Base-by-base conservation (phyloP, 2,888 invertebrate species). In the Scaptomyza caliginosa region DNA sequence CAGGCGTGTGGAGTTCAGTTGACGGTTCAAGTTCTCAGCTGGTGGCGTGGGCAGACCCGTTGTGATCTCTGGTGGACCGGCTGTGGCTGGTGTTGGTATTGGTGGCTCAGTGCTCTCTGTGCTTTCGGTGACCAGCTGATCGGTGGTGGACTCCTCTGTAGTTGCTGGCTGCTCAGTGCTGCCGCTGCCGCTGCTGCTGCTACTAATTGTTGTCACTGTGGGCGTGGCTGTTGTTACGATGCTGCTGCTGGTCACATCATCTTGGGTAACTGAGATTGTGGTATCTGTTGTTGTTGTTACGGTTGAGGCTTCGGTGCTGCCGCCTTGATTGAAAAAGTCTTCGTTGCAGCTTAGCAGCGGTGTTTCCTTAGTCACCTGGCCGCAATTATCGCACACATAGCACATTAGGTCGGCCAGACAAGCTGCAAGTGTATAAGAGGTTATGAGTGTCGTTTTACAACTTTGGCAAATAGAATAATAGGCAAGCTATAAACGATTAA, bases 321-420 rank as follows among this genome's bases (percentile, higher is more conserved):
- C 75, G 13, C 63, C 71, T 0, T 56, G 57, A 52, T 70, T 81
- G 49, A 90, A 89, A 57, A 68, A 88, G 3, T 74, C 85, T 19
- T 70, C 88, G 64, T 90, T 81, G 54, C 90, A 90, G 36, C 67
- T 57, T 55, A 82, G 5, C 16, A 86, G 32, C 3, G 87, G 87
- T 0, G 89, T 88, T 10, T 70, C 49, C 13, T 64, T 70, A 5
- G 75, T 72, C 28, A 89, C 50, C 34, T 70, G 65, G 0, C 51
- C 57, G 40, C 91, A 91, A 39, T 90, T 62, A 17, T 90, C 83
- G 62, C 90, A 91, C 5, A 90, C 87, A 63, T 90, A 91, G 67
- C 90, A 91, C 69, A 75, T 68, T 10, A 90, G 58, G 49, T 90
- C 76, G 32, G 77, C 86, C 8, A 71, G 67, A 21, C 74, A 76